Percentiles rank a stretch among this genome's conserved stretches.
phyloP scores from a whole-genome alignment of 1,140 invertebrate species.

The Chionoecetes opilio region DNA sequence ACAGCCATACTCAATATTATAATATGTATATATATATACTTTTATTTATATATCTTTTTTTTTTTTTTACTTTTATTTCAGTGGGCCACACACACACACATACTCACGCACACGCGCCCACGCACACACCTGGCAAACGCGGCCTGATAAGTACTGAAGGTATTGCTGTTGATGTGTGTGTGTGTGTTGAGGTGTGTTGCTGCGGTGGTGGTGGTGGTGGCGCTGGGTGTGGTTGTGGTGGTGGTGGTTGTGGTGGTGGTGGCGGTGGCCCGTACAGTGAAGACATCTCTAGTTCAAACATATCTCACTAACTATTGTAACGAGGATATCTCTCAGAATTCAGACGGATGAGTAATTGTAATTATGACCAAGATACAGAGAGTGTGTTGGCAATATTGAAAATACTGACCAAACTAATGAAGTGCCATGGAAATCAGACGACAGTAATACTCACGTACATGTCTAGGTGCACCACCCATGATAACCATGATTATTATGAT shows the following conservation, averaged over 20 bases:
- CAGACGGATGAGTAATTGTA: background rate
- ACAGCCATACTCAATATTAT: constrained; percentile 30
- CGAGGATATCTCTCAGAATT: background rate
- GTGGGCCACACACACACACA: constrained; percentile 13
- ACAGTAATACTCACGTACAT: constrained; percentile 3
- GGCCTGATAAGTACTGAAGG: background rate
- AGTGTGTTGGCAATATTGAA: background rate
- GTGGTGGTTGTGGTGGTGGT: background rate
- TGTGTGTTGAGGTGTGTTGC: background rate
- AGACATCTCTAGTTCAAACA: background rate
- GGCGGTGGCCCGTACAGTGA: constrained; percentile 13
- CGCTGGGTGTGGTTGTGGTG: background rate
- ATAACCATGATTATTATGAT: background rate
- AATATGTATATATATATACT: background rate
- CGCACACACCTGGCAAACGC: background rate
- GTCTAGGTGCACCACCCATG: background rate
- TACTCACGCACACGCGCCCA: background rate
- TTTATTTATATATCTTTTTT: background rate
- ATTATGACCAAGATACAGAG: constrained; percentile 13
- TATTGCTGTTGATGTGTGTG: background rate
- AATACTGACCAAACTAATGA: constrained; percentile 6
- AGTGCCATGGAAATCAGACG: background rate
- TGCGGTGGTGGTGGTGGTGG: background rate
- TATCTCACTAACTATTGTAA: constrained; percentile 28
- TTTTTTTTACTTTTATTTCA: background rate